Base-by-base conservation (phyloP, 2,888 invertebrate species). In the Synanthedon tipuliformis region DNA sequence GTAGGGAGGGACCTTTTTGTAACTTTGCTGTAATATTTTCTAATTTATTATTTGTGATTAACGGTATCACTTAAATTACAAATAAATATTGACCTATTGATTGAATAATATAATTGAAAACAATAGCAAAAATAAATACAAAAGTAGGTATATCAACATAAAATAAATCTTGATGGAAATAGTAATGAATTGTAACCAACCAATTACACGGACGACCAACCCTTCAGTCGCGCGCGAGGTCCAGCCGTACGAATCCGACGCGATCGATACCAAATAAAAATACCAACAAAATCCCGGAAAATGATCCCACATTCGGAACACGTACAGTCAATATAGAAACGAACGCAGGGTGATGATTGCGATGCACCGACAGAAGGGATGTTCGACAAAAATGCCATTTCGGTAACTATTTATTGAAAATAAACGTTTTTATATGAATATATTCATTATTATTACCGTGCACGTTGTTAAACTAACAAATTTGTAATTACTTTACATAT, bases 111-210 rank as follows among this genome's bases (percentile, higher is more conserved):
- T 10, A 34, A 27, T 10, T 34, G 10, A 10, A 10, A 34, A 34
- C 3, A 13, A 45, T 4, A 45, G 12, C n/a, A 45, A 45, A 12
- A 5, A 45, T 45, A 45, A 45, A 45, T 13, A 45, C 2, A n/a
- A 45, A 12, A 12, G 13, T 15, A 45, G 13, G 4, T 15, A 45
- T 13, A 11, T 8, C 8, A 27, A 34, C 34, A 34, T 34, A 34
- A 34, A 34, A 73, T 71, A 78, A 75, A 78, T 73, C 75, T 73
- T 71, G 63, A 66, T 63, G 64, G 63, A 62, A 61, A 68, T 68
- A 69, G 75, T 85, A 86, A 86, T 87, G 86, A 86, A 82, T 83
- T 78, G 81, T 81, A 82, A 84, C 81, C 78, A 75, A 77, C 72
- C 85, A 85, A 86, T 87, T 84, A 86, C 78, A 79, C 73, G 81